Evolutionary conservation across 2,113 vertebrate species (phyloP), one percentile per base, ranked within the genome.

Genomic region (Glareola pratincola): DNA sequence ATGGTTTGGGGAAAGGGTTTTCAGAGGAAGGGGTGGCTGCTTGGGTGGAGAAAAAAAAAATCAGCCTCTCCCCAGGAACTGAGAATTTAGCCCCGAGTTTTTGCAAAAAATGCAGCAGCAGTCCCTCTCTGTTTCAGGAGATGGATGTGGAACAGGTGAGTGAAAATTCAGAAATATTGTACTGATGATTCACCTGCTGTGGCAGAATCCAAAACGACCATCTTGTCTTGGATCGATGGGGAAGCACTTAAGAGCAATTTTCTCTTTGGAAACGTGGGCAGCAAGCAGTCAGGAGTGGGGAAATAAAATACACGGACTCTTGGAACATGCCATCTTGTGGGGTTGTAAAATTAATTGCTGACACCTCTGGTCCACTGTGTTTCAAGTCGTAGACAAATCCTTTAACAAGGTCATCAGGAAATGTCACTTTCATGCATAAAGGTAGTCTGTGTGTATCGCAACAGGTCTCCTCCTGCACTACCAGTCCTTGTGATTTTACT

Each of bases 161-260:
- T 19, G 12, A 69, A 72, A 63, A 48, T 66, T 89, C 37, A 69
- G 71, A 91, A 82, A n/a, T 57, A 29, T 20, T 24, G 12, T 29
- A 43, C 47, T 43, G 69, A 94, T 59, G 29, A 47, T 66, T 66
- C 16, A 45, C 36, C 24, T 9, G 20, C 34, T 0, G 1, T 27
- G 27, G 84, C 86, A 90, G 77, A 95, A 90, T 94, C 75, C 81
- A 57, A 94, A 96, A 43, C 20, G 79, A 37, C 19, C 27, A 53
- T 62, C 64, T 60, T 64, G 39, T 82, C n/a, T 63, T 11, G 0
- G 63, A 97, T 98, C 98, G 89, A 93, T 96, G 53, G 22, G 29
- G 78, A 96, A 64, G 76, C 94, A 77, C 79, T 97, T 91, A 93
- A 69, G 11, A 84, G 87, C 94, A 96, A 98, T 97, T 97, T 96